Conservation (phyloP, 2,797 vertebrate genomes). For the Masticophis lateralis region DNA sequence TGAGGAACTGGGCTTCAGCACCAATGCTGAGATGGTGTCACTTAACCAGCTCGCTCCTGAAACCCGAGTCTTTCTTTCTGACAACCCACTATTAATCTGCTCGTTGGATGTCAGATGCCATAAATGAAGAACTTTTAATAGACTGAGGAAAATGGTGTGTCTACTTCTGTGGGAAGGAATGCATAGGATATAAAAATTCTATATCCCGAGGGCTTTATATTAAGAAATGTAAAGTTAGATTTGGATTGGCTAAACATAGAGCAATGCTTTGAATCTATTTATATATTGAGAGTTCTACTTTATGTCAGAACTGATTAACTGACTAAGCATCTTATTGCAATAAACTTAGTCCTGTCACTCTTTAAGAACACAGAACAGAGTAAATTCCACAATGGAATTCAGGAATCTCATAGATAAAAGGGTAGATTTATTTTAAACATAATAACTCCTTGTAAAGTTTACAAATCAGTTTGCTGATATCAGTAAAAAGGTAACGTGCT, state of each 20-base stretch:
- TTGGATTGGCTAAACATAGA: neutral
- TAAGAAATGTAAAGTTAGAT: neutral
- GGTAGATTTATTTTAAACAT: neutral
- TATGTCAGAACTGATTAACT: neutral
- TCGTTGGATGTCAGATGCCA: neutral
- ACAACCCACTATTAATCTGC: neutral
- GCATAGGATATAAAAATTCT: neutral
- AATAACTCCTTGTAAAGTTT: neutral
- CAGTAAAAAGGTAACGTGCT: neutral
- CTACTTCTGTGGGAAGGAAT: neutral
- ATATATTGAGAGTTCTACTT: neutral
- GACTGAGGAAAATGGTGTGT: neutral
- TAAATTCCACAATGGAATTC: neutral
- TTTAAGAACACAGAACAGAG: neutral
- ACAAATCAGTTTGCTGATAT: neutral
- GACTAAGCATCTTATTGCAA: neutral
- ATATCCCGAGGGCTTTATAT: neutral
- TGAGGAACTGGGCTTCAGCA: neutral
- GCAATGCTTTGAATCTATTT: neutral
- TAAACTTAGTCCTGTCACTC: neutral
- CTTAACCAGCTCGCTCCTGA: neutral
- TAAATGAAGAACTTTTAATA: neutral
- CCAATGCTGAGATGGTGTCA: neutral
- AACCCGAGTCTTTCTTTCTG: neutral
- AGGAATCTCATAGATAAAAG: neutral